Base-by-base conservation (phyloP, 2,113 vertebrate species). In the Anolis sagrei region DNA sequence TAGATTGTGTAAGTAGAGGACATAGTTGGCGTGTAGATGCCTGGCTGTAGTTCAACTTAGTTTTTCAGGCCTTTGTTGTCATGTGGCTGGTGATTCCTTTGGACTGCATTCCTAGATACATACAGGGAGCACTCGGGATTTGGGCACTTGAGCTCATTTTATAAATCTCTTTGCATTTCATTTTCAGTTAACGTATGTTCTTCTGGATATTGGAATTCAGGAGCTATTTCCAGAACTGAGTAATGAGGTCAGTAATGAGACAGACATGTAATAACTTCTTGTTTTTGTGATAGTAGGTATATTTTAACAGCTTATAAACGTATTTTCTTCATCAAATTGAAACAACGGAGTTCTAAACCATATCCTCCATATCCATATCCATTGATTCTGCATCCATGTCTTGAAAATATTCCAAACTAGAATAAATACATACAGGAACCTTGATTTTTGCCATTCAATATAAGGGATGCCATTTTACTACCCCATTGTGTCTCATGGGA, bases 201-300 rank as follows among this genome's bases (percentile, higher is more conserved):
- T 99, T 68, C 94, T 99, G 92, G 98, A 99, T 93, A 97, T 98
- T 76, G 97, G 97, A 32, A 93, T 99, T 87, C 97, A 97, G 90
- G 98, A 99, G 87, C 96, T 99, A 29, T 99, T 99, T 82, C 98
- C 98, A 84, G 98, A 99, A 85, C 97, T 99, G 83, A 94, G 79
- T 58, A 58, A 58, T 92, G 96, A 97, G 97, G 98, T 98, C 97
- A 61, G 90, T 84, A 84, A 76, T 90, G 70, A 69, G 44, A 89
- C 29, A 73, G 23, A 61, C 19, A 34, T 5, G n/a, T 36, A 27
- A 3, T 68, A 68, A 68, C 27, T 27, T 7, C 7, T 58, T 58
- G 1, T n/a, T 7, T 4, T 70, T 54, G 16, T 76, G 9, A 11
- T 54, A 9, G 9, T 8, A 29, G 64, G 23, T 68, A 27, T 68